Percentiles rank a stretch among this genome's conserved stretches.
Evolutionary conservation across 2,797 vertebrate genomes (phyloP).

Genomic region (Oryzias dopingdopingensis): DNA sequence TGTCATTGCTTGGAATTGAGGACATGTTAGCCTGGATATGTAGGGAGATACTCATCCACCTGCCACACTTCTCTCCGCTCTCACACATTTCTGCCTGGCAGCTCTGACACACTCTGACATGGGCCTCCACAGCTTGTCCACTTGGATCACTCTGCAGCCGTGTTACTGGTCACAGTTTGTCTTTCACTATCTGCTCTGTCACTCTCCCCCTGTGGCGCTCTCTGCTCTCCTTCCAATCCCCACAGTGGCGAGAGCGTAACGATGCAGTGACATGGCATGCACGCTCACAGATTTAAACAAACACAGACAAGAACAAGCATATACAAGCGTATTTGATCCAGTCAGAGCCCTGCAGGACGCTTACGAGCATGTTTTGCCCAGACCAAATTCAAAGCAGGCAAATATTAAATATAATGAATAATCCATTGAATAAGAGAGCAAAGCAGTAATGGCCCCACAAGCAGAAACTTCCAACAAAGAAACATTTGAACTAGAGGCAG

Average conservation of each 20-base stretch:
- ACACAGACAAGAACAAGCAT: slow-evolving; percentile 23
- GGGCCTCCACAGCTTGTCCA: slow-evolving; percentile 33
- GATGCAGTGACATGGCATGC: slow-evolving; percentile 13
- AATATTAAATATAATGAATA: slow-evolving; percentile 33
- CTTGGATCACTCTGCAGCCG: slow-evolving; percentile 37
- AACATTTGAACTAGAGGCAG: not conserved
- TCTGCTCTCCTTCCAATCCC: slow-evolving; percentile 9
- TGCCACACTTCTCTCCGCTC: slow-evolving; percentile 37
- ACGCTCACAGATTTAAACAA: slow-evolving; percentile 28
- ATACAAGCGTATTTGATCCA: slow-evolving; percentile 27
- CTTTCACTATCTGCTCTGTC: slow-evolving; percentile 28
- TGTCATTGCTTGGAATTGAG: slow-evolving; percentile 25
- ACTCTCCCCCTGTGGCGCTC: not conserved
- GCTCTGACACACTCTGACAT: slow-evolving; percentile 36
- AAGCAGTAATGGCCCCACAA: slow-evolving; percentile 20
- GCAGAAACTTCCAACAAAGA: not conserved
- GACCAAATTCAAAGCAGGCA: slow-evolving; percentile 42
- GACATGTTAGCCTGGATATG: slow-evolving; percentile 22
- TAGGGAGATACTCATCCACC: slow-evolving; percentile 33
- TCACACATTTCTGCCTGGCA: slow-evolving; percentile 28
- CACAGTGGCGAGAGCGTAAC: slow-evolving; percentile 19
- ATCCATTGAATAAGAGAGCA: slow-evolving; percentile 30
- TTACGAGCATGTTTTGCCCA: slow-evolving; percentile 27
- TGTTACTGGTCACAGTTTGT: slow-evolving; percentile 48
- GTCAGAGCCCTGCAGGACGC: slow-evolving; percentile 25